Percentiles rank a stretch among this genome's conserved stretches.
Conservation (phyloP, 2,888 invertebrate genomes). For the Lithophane ornitopus region DNA sequence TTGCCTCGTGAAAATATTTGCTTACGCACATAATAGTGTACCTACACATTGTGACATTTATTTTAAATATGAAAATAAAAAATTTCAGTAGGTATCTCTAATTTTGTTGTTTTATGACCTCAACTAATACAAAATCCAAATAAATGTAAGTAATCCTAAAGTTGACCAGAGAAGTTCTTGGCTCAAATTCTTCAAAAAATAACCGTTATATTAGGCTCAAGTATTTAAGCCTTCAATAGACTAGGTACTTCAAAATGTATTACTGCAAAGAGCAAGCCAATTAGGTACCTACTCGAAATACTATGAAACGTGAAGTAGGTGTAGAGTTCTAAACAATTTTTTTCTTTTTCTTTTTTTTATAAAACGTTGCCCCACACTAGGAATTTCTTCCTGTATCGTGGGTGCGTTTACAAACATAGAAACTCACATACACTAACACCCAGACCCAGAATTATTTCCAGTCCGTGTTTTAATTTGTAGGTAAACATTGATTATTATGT, state of each 20-base stretch:
- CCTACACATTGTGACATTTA: background rate
- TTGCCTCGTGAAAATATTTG: constrained; percentile 5
- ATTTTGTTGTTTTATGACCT: constrained; percentile 4
- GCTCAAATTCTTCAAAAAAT: background rate
- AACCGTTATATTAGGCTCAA: background rate
- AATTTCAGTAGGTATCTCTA: constrained; percentile 23
- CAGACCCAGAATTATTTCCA: too few species aligned
- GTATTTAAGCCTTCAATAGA: background rate
- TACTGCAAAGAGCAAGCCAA: background rate
- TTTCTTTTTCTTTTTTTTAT: too few species aligned
- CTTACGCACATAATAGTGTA: constrained; percentile 22
- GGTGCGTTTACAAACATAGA: too few species aligned
- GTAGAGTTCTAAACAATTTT: constrained; percentile 11
- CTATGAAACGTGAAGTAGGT: background rate
- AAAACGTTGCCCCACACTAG: too few species aligned
- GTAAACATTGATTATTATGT: constrained; percentile 24
- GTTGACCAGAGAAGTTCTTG: background rate
- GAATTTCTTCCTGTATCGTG: too few species aligned
- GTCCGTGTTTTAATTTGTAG: background rate
- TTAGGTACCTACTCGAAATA: background rate
- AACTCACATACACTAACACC: too few species aligned
- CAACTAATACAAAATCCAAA: background rate
- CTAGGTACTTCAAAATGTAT: background rate
- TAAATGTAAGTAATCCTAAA: background rate
- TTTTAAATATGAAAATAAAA: constrained; percentile 30